Conservation (phyloP, 2,797 vertebrate species). For the Acanthopagrus latus region DNA sequence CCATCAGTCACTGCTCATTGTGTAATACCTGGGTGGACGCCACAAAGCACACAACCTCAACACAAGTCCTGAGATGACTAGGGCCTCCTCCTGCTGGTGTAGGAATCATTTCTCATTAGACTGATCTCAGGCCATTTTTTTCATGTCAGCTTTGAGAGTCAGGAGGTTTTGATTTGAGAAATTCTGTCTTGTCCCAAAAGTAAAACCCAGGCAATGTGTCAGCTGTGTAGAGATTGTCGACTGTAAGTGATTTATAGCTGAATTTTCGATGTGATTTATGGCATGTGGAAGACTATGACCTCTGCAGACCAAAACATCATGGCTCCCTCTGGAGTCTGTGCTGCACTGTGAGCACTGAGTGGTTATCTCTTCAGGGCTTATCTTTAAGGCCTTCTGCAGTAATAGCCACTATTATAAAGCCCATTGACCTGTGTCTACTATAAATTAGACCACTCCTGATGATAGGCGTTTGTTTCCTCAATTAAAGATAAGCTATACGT, state of each 20-base stretch:
- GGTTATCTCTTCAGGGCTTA: conserved; percentile 68
- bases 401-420: conserved; percentile 56
- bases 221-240: conserved; percentile 38
- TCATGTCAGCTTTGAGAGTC: neutral
- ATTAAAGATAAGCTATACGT: conserved; percentile 62
- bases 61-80: neutral
- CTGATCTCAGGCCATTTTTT: conserved; percentile 19
- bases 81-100: conserved; percentile 27
- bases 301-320: conserved; percentile 51
- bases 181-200: conserved; percentile 17
- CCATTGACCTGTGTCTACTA: conserved; percentile 41
- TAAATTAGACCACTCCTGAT: conserved; percentile 58
- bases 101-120: neutral
- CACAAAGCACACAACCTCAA: conserved; percentile 39
- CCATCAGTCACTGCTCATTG: conserved; percentile 76
- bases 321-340: conserved; percentile 50
- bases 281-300: conserved; percentile 53
- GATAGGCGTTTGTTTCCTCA: conserved; percentile 48
- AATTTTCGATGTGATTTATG: conserved; percentile 67
- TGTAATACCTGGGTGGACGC: conserved; percentile 51
- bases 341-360: conserved; percentile 43
- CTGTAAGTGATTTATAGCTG: conserved; percentile 53
- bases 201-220: conserved; percentile 18
- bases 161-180: conserved; percentile 14
- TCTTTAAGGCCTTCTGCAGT: conserved; percentile 71